Evolutionary conservation across 2,113 vertebrate genomes (phyloP), one percentile per base, ranked within the genome.

Genomic region (Cyrtonyx montezumae): DNA sequence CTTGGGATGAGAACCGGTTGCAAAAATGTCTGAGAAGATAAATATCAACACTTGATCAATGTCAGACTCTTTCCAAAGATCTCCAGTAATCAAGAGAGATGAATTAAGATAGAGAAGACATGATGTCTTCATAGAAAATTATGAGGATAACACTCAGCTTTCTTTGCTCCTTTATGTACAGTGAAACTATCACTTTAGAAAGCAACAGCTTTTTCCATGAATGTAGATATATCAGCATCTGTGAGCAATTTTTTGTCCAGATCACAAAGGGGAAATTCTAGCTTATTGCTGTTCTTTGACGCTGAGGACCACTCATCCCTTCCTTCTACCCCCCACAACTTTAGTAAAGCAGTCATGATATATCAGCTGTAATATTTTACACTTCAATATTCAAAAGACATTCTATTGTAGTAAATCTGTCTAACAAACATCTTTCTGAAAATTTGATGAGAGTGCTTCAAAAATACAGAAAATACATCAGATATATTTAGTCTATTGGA

Each of bases 301-400:
- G 19, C 42, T 11, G 26, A 53, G 23, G 23, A 23, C 45, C 55
- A 9, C 26, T 74, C 30, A 56, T 32, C 30, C 53, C 53, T 18
- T 10, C 28, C 53, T 40, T 70, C 36, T n/a, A 51, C 49, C 28
- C 28, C 28, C 28, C 6, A 5, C 28, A 28, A 28, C 51, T 32
- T 82, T 46, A 59, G 69, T 28, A 66, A 79, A 17, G 30, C 2
- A 74, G 53, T 32, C 21, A 18, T 9, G 32, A 69, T 30, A 68
- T 66, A 40, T 18, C 61, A 59, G 37, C 30, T 80, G 11, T 37
- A 79, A 53, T 37, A 83, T 16, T 30, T 77, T n/a, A 53, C 32
- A 62, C n/a, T 77, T 74, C 19, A 49, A 49, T 71, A 26, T 80
- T 78, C 71, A 78, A 63, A 80, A 74, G 53, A 73, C 15, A n/a